Evolutionary conservation across 2,797 vertebrate species (phyloP), one percentile per base, ranked within the genome.

Genomic region (Sebastiscus albofasciatus): DNA sequence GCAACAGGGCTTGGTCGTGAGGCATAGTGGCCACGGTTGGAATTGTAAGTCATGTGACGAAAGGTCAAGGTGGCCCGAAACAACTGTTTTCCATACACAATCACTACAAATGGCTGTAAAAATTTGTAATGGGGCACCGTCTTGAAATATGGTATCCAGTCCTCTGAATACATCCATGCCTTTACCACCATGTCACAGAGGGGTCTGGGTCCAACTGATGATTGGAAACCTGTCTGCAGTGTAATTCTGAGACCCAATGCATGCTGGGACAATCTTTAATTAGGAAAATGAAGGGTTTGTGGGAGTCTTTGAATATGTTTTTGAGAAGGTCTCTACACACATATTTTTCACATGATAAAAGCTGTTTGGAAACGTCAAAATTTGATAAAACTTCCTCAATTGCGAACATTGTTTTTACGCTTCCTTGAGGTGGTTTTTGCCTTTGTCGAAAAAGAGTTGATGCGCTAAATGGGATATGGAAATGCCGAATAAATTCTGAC

Each of bases 41-140:
- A 60, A 31, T 60, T 60, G 27, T 3, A 33, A 31, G 20, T 36
- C 6, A 24, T 64, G 22, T 36, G 13, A 39, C 16, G 2, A 34
- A 24, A 64, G 13, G 34, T 39, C 61, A 24, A 64, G 13, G 34
- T 39, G 33, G n/a, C 33, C 12, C 3, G 14, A n/a, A 52, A n/a
- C 4, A 0, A 52, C 46, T 52, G 0, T 39, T 24, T 39, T 39
- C 34, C 22, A 42, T 0, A 5, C 13, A 64, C 12, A 64, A 64
- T 36, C 7, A 22, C 5, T 4, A 14, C 33, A 36, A 64, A 64
- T 2, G 11, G 0, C 11, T 36, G 0, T 13, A 64, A 36, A 36
- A 5, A 64, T 12, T 0, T 4, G 4, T 1, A 26, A 65, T 42
- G 36, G 13, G 34, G 22, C 9, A 16, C 39, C 62, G 42, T 14